A percentile compares a stretch with the other conserved stretches of the same genome.
Conservation (phyloP, 2,113 vertebrate species). For the Phycodurus eques region DNA sequence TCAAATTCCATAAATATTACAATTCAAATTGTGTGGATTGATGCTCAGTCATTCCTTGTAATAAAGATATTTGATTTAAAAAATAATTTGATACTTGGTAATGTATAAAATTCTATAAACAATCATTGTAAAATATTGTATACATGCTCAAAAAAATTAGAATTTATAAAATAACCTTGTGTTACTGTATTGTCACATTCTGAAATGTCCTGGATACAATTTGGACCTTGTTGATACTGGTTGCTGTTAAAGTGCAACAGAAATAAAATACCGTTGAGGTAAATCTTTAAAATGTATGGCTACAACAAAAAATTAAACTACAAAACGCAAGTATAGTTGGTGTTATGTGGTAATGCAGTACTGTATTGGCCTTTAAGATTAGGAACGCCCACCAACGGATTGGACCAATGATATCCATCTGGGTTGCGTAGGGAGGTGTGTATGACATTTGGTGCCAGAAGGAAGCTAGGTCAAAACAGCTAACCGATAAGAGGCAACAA, state of each 20-base stretch:
- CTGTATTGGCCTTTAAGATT: conserved; percentile 26
- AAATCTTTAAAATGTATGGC: not conserved
- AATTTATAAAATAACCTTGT: not conserved
- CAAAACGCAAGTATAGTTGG: too few relatives aligned
- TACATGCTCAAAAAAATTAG: not conserved
- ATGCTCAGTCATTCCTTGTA: not conserved
- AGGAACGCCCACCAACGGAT: conserved; percentile 13
- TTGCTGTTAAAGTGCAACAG: too few relatives aligned
- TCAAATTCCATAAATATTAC: not conserved
- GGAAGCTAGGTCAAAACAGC: conserved; percentile 39
- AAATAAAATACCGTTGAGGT: too few relatives aligned
- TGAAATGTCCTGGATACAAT: not conserved
- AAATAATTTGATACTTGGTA: too few relatives aligned
- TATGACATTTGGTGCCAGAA: conserved; percentile 70
- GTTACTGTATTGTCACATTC: not conserved
- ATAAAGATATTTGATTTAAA: too few relatives aligned
- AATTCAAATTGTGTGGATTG: not conserved
- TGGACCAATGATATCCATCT: conserved; percentile 53
- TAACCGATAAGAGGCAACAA: conserved; percentile 39
- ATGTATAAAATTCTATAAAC: too few relatives aligned
- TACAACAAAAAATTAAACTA: too few relatives aligned
- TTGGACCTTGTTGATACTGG: not conserved
- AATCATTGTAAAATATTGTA: too few relatives aligned
- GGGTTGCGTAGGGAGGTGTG: conserved; percentile 51
- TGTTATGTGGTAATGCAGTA: not conserved